Base-by-base conservation (phyloP, 2,888 invertebrate species). In the Brachylomia viminalis region DNA sequence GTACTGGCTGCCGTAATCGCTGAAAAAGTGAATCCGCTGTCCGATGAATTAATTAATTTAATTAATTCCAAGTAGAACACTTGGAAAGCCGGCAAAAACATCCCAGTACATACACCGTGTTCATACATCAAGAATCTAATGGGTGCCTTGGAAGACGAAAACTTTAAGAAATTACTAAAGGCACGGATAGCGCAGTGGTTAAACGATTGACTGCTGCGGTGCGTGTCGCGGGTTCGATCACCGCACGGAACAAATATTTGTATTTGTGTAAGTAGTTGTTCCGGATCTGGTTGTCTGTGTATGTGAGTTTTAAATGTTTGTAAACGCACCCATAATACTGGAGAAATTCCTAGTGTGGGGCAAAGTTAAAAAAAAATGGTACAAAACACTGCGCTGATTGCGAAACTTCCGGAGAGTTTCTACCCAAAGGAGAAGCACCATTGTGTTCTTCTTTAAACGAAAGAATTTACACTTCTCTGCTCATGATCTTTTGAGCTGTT, bases 321-420 rank as follows among this genome's bases (percentile, higher is more conserved):
- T n/a, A n/a, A n/a, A n/a, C n/a, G n/a, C n/a, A n/a, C n/a, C n/a
- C n/a, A n/a, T n/a, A n/a, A n/a, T n/a, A n/a, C n/a, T n/a, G n/a
- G n/a, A n/a, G n/a, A n/a, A n/a, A n/a, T n/a, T n/a, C n/a, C n/a
- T n/a, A n/a, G n/a, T n/a, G n/a, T n/a, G n/a, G n/a, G n/a, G n/a
- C n/a, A n/a, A n/a, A n/a, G n/a, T n/a, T n/a, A n/a, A n/a, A n/a
- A n/a, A n/a, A n/a, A n/a, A n/a, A n/a, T 71, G 20, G 15, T 30
- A 45, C 72, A 72, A 33, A 23, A 72, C 13, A 45, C 72, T 15
- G 45, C 52, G n/a, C 64, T 79, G 17, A 78, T 72, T 72, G 61
- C 70, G 27, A 79, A 30, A 72, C 79, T 79, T 38, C 79, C 79
- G 8, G 79, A 79, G 15, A 79, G 38, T 23, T 78, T 79, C 30